Percentiles rank a stretch among this genome's conserved stretches.
Evolutionary conservation across 2,797 vertebrate species (phyloP).

Genomic region (Dermochelys coriacea): DNA sequence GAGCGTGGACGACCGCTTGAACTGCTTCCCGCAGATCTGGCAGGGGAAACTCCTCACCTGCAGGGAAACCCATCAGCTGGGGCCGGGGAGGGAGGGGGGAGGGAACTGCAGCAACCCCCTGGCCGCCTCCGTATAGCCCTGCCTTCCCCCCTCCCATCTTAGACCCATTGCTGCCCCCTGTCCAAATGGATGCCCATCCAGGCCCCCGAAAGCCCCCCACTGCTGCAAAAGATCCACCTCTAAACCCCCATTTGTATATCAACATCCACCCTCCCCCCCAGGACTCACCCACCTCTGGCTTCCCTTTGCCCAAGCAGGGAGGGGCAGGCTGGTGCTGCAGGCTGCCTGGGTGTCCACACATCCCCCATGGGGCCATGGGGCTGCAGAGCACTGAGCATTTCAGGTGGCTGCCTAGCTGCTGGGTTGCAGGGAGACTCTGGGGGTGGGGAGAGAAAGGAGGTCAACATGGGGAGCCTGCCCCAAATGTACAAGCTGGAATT

Average conservation of each 20-base stretch:
- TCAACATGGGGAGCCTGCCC: background rate
- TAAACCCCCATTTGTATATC: background rate
- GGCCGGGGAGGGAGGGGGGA: background rate
- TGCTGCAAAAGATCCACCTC: background rate
- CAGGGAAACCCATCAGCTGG: background rate
- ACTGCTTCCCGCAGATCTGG: slow-evolving; percentile 81
- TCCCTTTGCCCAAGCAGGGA: background rate
- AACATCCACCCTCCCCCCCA: background rate
- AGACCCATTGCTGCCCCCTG: background rate
- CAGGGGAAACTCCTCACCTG: slow-evolving; percentile 81
- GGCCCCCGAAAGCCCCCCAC: too few relatives aligned
- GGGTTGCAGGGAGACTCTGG: background rate
- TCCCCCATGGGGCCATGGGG: background rate
- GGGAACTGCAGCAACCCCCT: background rate
- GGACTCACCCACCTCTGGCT: background rate
- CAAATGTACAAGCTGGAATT: background rate
- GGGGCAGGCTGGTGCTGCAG: background rate
- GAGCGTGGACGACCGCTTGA: slow-evolving; percentile 80
- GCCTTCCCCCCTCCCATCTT: background rate
- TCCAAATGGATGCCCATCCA: background rate
- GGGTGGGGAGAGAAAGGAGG: background rate
- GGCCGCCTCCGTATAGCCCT: background rate
- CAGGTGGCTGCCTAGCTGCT: background rate
- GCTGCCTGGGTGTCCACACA: background rate
- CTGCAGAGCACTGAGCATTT: background rate